Percentiles rank a stretch among this genome's conserved stretches.
These are phyloP conservation scores for Melanotaenia trifasciata DNA, from an alignment of 2,797 vertebrate genomes.

Conservation along the genomic window DNA sequence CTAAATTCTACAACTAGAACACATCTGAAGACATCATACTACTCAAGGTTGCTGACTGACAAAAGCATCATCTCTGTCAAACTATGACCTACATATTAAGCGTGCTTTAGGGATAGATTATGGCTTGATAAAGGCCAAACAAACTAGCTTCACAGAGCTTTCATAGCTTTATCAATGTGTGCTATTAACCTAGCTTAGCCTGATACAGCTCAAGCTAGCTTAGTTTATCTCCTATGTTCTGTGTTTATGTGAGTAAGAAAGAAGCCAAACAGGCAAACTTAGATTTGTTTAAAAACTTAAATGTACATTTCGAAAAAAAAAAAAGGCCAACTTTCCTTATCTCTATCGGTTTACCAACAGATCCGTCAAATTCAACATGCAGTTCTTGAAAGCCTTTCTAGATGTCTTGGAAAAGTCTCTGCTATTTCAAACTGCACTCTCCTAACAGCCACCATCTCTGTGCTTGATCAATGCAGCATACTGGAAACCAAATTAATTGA, in stretches of 20 bases:
- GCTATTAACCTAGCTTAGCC: no score
- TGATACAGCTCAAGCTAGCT: no score
- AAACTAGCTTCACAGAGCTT: no score
- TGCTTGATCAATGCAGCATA: no score
- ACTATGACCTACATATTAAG: background rate
- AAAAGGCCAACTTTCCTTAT: constrained; percentile 1
- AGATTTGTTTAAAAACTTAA: no score
- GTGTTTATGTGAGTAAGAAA: no score
- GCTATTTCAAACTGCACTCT: constrained; percentile 18
- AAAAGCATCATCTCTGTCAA: background rate
- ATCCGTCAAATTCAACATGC: constrained; percentile 60
- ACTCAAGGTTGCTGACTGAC: background rate
- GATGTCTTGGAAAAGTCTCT: constrained; percentile 45
- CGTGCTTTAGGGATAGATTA: background rate
- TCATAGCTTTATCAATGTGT: no score
- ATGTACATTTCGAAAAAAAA: background rate
- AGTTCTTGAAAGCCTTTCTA: constrained; percentile 46
- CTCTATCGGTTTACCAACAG: constrained; percentile 48
- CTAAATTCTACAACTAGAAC: background rate
- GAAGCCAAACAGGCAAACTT: background rate
- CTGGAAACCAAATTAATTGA: no score
- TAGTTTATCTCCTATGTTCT: no score
- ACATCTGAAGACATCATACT: background rate
- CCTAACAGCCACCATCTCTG: constrained; percentile 10
- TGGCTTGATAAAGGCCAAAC: no score